Base-by-base conservation (phyloP, 2,888 invertebrate genomes). In the Limenitis camilla region DNA sequence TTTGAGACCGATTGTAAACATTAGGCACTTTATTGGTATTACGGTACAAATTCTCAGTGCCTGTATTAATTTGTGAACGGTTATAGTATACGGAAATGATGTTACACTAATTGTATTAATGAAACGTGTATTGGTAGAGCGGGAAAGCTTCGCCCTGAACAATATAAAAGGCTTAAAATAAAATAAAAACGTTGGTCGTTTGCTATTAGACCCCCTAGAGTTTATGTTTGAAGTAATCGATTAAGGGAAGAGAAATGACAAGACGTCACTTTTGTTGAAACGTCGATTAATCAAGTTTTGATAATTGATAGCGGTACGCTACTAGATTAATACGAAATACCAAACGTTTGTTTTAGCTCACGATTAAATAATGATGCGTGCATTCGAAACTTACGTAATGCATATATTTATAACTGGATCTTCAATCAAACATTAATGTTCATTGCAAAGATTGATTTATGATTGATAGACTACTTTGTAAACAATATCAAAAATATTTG, bases 201-300 rank as follows among this genome's bases (percentile, higher is more conserved):
- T 64, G 66, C 74, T 72, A 71, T 70, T 62, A 70, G 83, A 80
- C 83, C 86, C 84, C 86, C 86, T 81, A 78, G 71, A 73, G 86
- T 60, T 81, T 68, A 76, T 77, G 79, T 81, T 82, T 82, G 75
- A 81, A 84, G 74, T 84, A 81, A 85, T 86, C 85, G 84, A 84
- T 84, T 83, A 81, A 76, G 72, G 78, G 75, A 83, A 82, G 86
- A 87, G 85, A 85, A 87, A 87, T 86, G 86, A 86, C 86, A 86
- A 78, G 67, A 79, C 76, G 82, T 84, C 83, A 72, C 69, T 77
- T 78, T 79, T 81, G 78, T 76, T 68, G 76, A 72, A 72, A 71
- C 75, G 69, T 72, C 79, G 72, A 86, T 87, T 81, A 80, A 76
- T 87, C 83, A 84, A 74, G 74, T 81, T 84, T 83, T 64, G 81